A percentile compares a stretch with the other conserved stretches of the same genome.
phyloP scores from a whole-genome alignment of 2,113 vertebrate species.

The Scolopax mira region DNA sequence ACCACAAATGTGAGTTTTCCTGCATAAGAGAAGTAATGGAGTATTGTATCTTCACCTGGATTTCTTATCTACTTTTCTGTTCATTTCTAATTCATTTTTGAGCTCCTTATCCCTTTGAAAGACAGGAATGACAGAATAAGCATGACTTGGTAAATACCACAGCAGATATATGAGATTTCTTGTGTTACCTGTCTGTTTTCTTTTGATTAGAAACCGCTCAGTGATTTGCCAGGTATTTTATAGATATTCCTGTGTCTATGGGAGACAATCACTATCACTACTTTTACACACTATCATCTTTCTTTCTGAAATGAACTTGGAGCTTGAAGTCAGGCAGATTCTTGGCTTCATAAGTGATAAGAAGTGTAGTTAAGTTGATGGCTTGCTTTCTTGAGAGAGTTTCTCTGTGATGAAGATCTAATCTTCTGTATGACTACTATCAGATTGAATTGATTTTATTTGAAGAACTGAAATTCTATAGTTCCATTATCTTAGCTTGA shows the following conservation, averaged over 20 bases:
- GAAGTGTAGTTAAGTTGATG: neutral
- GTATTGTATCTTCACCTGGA: neutral
- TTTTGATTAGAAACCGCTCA: neutral
- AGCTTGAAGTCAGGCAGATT: neutral
- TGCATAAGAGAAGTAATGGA: neutral
- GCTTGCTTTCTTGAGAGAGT: neutral
- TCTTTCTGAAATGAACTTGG: neutral
- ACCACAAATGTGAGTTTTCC: neutral
- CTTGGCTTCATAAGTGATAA: neutral
- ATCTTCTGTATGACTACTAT: neutral
- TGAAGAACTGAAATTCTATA: neutral
- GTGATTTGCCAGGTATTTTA: neutral
- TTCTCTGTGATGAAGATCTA: neutral
- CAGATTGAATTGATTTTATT: slow-evolving; percentile 3
- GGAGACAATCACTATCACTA: no score
- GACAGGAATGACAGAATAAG: neutral
- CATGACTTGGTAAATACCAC: neutral
- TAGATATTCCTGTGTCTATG: neutral
- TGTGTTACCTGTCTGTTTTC: neutral
- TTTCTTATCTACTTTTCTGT: neutral
- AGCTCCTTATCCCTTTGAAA: neutral
- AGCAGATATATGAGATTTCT: neutral
- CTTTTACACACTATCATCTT: neutral
- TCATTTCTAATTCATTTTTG: neutral
- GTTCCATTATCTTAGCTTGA: slow-evolving; percentile 9